Percentiles rank a stretch among this genome's conserved stretches.
phyloP scores from a whole-genome alignment of 30 jellyfish, hydroid and myxozoan species.

The Aurelia aurita region DNA sequence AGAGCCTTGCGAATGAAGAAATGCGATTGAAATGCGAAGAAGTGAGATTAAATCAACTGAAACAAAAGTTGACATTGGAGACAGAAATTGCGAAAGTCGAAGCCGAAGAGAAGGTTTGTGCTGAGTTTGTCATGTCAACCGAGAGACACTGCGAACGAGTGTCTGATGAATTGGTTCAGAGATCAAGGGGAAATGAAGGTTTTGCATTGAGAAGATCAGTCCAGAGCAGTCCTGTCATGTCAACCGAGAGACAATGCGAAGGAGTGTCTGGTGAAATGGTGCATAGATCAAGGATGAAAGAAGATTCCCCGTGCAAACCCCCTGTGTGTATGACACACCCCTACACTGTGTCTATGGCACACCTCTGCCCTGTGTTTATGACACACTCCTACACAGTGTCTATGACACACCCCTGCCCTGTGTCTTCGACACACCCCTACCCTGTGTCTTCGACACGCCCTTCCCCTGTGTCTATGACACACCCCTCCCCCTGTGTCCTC shows the following conservation, averaged over 20 bases:
- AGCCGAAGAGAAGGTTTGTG: too few relatives aligned
- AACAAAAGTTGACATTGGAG: too few relatives aligned
- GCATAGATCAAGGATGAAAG: neutral
- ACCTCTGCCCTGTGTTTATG: neutral
- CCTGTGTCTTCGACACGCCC: too few relatives aligned
- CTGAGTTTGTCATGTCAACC: conserved; percentile 6
- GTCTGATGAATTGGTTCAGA: too few relatives aligned
- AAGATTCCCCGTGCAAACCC: neutral
- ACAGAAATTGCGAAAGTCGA: too few relatives aligned
- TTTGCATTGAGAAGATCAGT: too few relatives aligned
- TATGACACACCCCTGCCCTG: conserved; percentile 3
- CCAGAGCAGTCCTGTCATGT: conserved; percentile 2
- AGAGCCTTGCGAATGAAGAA: conserved; percentile 22
- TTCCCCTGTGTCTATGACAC: too few relatives aligned
- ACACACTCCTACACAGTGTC: neutral
- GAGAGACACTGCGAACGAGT: conserved; percentile 6
- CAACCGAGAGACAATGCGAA: conserved; percentile 11
- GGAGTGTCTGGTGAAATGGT: too few relatives aligned
- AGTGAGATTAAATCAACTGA: conserved; percentile 13
- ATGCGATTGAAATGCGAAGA: conserved; percentile 18
- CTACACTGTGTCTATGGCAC: neutral
- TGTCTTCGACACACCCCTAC: too few relatives aligned
- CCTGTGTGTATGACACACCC: neutral
- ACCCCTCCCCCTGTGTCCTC: too few relatives aligned
- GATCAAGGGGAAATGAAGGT: neutral